These are phyloP conservation scores for Lordiphosa stackelbergi DNA, from an alignment of 1,140 invertebrate species.

Conservation along the genomic window DNA sequence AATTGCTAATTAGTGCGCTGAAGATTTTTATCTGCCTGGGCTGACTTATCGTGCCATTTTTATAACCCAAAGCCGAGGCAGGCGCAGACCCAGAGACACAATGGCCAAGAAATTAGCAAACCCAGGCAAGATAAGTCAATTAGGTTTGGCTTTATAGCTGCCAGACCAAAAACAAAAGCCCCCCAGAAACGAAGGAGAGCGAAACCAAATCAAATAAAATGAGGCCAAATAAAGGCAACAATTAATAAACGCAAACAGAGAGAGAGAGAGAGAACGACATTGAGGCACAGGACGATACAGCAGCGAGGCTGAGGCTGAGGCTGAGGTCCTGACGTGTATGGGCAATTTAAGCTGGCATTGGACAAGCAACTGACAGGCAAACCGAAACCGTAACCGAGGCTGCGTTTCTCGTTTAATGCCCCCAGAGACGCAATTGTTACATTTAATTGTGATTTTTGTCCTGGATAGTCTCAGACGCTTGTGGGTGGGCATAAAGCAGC, in stretches of 20 bases:
- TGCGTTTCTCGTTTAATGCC: constrained; percentile 57
- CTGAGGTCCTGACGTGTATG: constrained; percentile 64
- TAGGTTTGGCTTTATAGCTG: constrained; percentile 75
- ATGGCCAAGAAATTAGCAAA: constrained; percentile 73
- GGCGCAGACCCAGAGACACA: constrained; percentile 38
- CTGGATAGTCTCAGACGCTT: constrained; percentile 15
- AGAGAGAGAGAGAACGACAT: constrained; percentile 34
- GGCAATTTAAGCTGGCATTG: constrained; percentile 74
- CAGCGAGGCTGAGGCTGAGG: constrained; percentile 39
- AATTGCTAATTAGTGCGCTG: constrained; percentile 75
- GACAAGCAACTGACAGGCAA: constrained; percentile 65
- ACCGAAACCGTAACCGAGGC: constrained; percentile 8
- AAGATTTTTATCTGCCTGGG: constrained; percentile 68
- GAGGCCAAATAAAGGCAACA: constrained; percentile 71
- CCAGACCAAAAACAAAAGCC: constrained; percentile 46
- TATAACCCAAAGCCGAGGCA: constrained; percentile 48
- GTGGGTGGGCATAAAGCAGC: constrained; percentile 28
- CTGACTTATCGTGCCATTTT: constrained; percentile 71
- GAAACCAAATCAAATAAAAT: constrained; percentile 74
- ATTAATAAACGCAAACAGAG: constrained; percentile 71
- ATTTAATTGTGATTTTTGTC: constrained; percentile 75
- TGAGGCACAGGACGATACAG: constrained; percentile 34
- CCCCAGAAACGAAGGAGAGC: constrained; percentile 53
- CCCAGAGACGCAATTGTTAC: constrained; percentile 73
- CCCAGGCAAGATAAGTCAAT: constrained; percentile 75